phyloP scores from a whole-genome alignment of 2,888 invertebrate species.

The Chloromyia formosa region DNA sequence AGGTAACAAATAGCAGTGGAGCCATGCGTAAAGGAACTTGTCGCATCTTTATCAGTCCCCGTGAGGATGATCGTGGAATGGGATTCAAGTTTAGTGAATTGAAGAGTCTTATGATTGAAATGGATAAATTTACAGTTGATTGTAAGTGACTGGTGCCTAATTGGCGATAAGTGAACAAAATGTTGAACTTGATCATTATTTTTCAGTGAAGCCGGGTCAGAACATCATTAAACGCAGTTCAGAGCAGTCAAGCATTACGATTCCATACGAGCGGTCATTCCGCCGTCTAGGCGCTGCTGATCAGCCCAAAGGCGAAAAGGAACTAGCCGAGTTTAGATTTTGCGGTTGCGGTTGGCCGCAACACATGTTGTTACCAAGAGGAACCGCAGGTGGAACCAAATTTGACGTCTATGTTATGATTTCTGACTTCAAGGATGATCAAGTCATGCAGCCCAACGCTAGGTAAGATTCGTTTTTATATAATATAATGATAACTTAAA shows the following conservation, averaged over 20 bases:
- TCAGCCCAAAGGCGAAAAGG: constrained; percentile 63
- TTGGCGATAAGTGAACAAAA: neutral
- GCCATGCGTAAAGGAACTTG: constrained; percentile 68
- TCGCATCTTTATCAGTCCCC: constrained; percentile 74
- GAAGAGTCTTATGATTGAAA: constrained; percentile 71
- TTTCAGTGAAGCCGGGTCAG: constrained; percentile 72
- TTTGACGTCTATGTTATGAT: constrained; percentile 81
- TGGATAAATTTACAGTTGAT: constrained; percentile 72
- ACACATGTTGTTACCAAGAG: constrained; percentile 81
- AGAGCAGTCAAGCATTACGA: constrained; percentile 78
- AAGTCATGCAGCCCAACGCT: constrained; percentile 55
- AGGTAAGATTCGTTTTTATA: constrained; percentile 34
- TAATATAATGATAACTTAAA: neutral
- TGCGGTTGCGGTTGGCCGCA: constrained; percentile 92
- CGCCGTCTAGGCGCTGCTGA: constrained; percentile 70
- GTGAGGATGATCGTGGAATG: constrained; percentile 71
- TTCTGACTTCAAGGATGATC: constrained; percentile 75
- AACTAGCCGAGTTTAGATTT: constrained; percentile 73
- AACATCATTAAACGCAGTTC: constrained; percentile 75
- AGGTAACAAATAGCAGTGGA: constrained; percentile 68
- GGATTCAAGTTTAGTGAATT: constrained; percentile 69
- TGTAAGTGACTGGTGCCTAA: constrained; percentile 68
- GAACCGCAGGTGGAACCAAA: constrained; percentile 71
- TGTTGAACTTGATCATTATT: neutral
- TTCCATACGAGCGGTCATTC: constrained; percentile 84